These are phyloP conservation scores for Kryptolebias marmoratus DNA, from an alignment of 2,113 vertebrate species.

Conservation along the genomic window DNA sequence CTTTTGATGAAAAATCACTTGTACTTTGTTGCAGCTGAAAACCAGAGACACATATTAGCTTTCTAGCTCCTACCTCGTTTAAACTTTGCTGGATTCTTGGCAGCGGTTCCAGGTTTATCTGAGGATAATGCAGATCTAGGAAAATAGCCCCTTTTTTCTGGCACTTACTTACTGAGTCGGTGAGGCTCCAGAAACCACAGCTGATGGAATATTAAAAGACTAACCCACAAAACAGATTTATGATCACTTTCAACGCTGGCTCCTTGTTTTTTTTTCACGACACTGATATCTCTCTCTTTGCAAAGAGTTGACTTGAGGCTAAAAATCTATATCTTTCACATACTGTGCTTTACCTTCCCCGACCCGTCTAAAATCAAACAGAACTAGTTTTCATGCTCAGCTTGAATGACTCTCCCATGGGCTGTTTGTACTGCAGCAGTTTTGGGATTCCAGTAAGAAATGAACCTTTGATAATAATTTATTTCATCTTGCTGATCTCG, in stretches of 20 bases:
- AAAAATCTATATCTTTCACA: constrained; percentile 56
- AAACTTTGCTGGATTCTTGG: constrained; percentile 78
- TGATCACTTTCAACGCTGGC: constrained; percentile 59
- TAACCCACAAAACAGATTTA: constrained; percentile 64
- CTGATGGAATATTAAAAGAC: constrained; percentile 72
- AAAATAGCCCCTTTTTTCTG: constrained; percentile 66
- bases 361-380: constrained; percentile 68
- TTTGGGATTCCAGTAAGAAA: constrained; percentile 44
- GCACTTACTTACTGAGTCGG: constrained; percentile 77
- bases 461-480: constrained; percentile 52
- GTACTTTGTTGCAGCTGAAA: constrained; percentile 60
- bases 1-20: constrained; percentile 57
- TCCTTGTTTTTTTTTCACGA: constrained; percentile 57
- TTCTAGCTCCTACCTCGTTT: constrained; percentile 75
- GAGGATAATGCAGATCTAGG: constrained; percentile 79
- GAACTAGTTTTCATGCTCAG: constrained; percentile 63
- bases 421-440: constrained; percentile 63
- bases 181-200: constrained; percentile 73
- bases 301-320: constrained; percentile 39
- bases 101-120: constrained; percentile 74
- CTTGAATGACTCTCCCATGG: constrained; percentile 67
- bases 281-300: constrained; percentile 49
- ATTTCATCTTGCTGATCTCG: constrained; percentile 50
- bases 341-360: constrained; percentile 55
- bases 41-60: constrained; percentile 70